Evolutionary conservation across 2,113 vertebrate species (phyloP).

Genomic region (Etheostoma cragini): DNA sequence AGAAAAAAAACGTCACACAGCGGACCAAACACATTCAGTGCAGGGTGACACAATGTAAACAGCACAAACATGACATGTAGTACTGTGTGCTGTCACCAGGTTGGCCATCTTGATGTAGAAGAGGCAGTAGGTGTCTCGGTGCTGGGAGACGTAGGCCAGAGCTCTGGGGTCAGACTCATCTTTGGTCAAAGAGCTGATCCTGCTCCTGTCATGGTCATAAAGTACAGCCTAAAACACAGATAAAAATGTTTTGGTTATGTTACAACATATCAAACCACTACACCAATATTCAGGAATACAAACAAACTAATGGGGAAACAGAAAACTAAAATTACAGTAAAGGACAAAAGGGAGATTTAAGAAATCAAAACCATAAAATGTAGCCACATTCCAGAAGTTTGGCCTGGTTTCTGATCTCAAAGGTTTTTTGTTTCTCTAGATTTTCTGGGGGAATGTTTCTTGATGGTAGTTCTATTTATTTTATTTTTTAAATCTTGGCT

Average conservation of each 20-base stretch:
- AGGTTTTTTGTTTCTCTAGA: not conserved
- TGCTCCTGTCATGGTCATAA: constrained; percentile 69
- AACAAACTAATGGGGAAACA: not conserved
- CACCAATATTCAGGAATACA: not conserved
- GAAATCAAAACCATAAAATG: not conserved
- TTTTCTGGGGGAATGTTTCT: not conserved
- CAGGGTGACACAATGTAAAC: not conserved
- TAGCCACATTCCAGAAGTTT: not conserved
- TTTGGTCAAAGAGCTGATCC: constrained; percentile 74
- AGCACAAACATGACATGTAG: not conserved
- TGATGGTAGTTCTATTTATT: not conserved
- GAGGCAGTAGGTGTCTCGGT: constrained; percentile 62
- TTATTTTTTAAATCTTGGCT: not conserved
- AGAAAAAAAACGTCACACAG: constrained; percentile 7
- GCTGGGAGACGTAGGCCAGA: constrained; percentile 76
- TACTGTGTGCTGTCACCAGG: constrained; percentile 54
- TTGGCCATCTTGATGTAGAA: constrained; percentile 80
- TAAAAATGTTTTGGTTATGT: not conserved
- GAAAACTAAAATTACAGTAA: not conserved
- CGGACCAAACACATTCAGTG: not conserved
- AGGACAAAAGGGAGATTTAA: not conserved
- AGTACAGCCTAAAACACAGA: constrained; percentile 60
- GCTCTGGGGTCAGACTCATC: constrained; percentile 79
- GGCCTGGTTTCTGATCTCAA: not conserved
- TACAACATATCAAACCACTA: not conserved